A percentile compares a stretch with the other conserved stretches of the same genome.
These are phyloP conservation scores for Drosophila pseudotakahashii DNA, from an alignment of 2,888 invertebrate genomes.

Conservation along the genomic window DNA sequence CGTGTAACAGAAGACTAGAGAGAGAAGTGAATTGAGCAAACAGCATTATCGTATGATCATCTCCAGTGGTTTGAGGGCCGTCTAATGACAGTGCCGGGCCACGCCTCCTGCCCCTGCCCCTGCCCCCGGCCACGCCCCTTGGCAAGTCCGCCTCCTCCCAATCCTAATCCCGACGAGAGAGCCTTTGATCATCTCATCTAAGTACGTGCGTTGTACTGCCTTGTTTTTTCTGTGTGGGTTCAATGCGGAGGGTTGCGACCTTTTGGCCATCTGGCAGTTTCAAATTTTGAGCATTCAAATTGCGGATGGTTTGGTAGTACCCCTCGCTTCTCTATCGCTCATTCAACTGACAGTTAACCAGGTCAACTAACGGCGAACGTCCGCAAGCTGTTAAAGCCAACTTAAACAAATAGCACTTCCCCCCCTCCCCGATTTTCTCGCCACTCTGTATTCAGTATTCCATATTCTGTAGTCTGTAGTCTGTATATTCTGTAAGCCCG, in stretches of 20 bases:
- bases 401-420: slow-evolving; percentile 71
- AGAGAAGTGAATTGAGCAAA: slow-evolving; percentile 62
- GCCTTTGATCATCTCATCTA: slow-evolving; percentile 22
- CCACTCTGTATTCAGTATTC: no score
- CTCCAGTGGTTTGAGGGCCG: slow-evolving; percentile 24
- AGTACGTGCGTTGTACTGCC: slow-evolving; percentile 37
- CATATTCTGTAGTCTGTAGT: background rate
- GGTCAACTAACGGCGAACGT: slow-evolving; percentile 77
- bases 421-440: background rate
- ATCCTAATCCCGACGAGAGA: background rate
- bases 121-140: background rate
- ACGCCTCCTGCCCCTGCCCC: slow-evolving; percentile 22
- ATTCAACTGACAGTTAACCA: slow-evolving; percentile 51
- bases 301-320: background rate
- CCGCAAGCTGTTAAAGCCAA: slow-evolving; percentile 79
- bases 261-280: slow-evolving; percentile 44
- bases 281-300: slow-evolving; percentile 45
- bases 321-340: slow-evolving; percentile 20
- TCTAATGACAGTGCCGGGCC: slow-evolving; percentile 44
- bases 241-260: slow-evolving; percentile 28
- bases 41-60: slow-evolving; percentile 66
- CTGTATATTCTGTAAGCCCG: slow-evolving; percentile 11
- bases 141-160: slow-evolving; percentile 5
- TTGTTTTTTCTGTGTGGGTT: slow-evolving; percentile 18
- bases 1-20: background rate